A percentile compares a stretch with the other conserved stretches of the same genome.
phyloP scores from a whole-genome alignment of 2,888 invertebrate genomes.

The Cataglyphis altisquamis region DNA sequence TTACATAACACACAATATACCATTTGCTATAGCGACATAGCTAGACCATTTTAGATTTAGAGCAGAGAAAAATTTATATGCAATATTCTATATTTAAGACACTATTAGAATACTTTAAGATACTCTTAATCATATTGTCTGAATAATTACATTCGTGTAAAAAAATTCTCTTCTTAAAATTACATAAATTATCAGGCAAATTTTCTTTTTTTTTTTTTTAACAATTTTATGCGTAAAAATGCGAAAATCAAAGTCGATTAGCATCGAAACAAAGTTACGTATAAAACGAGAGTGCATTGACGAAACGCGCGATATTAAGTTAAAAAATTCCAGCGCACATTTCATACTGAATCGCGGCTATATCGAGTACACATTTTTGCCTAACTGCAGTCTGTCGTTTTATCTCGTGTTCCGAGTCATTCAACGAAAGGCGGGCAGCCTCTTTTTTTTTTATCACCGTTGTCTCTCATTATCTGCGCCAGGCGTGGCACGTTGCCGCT shows the following conservation, averaged over 20 bases:
- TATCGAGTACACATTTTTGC: neutral
- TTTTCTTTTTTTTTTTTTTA: neutral
- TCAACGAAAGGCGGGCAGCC: neutral
- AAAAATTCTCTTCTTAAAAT: neutral
- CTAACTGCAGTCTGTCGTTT: slow-evolving; percentile 17
- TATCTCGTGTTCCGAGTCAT: slow-evolving; percentile 29
- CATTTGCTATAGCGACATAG: neutral
- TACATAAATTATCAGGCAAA: neutral
- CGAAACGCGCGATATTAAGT: slow-evolving; percentile 39
- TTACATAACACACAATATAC: neutral
- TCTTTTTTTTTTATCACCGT: slow-evolving; percentile 24
- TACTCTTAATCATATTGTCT: too few relatives aligned
- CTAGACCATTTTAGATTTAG: neutral
- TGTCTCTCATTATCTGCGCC: slow-evolving; percentile 26
- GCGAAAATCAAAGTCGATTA: slow-evolving; percentile 28
- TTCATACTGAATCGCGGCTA: slow-evolving; percentile 5
- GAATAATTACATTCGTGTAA: neutral
- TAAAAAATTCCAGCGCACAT: slow-evolving; percentile 40
- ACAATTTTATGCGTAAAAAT: slow-evolving; percentile 24
- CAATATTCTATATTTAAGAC: neutral
- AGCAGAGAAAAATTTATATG: neutral
- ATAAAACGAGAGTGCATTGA: slow-evolving; percentile 33
- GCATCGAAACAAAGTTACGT: slow-evolving; percentile 33
- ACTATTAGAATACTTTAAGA: neutral
- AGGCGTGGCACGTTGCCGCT: slow-evolving; percentile 26